A percentile compares a stretch with the other conserved stretches of the same genome.
Evolutionary conservation across 2,888 invertebrate species (phyloP).

Genomic region (Mythimna pallens): DNA sequence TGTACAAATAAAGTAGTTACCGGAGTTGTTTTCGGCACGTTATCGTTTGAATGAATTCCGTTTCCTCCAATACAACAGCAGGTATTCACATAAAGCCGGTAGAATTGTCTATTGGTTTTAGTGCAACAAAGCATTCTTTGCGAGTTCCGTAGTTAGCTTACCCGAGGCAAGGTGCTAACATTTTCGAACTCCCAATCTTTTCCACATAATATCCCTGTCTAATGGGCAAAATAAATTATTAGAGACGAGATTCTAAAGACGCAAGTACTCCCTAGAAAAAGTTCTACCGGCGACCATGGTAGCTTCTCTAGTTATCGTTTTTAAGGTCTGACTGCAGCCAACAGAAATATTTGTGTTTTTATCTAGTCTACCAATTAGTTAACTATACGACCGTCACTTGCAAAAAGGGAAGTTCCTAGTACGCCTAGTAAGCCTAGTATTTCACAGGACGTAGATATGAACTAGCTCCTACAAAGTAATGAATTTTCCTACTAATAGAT

Average conservation of each 20-base stretch:
- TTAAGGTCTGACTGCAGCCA: too few relatives aligned
- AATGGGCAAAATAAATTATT: too few relatives aligned
- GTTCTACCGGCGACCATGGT: too few relatives aligned
- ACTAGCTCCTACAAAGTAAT: neutral
- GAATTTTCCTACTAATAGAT: neutral
- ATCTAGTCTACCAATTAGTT: neutral
- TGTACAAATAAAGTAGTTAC: slow-evolving; percentile 5
- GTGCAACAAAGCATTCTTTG: too few relatives aligned
- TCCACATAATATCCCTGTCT: neutral
- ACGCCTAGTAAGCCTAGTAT: neutral
- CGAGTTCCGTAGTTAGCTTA: too few relatives aligned
- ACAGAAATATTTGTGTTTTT: too few relatives aligned
- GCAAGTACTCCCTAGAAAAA: too few relatives aligned
- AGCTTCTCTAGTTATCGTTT: neutral
- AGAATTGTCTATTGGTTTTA: neutral
- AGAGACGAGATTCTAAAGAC: too few relatives aligned
- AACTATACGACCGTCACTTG: neutral
- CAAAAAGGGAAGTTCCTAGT: too few relatives aligned
- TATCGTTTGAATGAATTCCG: slow-evolving; percentile 14
- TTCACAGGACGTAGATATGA: neutral
- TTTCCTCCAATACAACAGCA: slow-evolving; percentile 12
- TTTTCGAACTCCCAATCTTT: too few relatives aligned
- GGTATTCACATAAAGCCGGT: neutral
- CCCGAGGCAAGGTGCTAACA: too few relatives aligned
- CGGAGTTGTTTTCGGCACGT: slow-evolving; percentile 13